Conservation (phyloP, 1,140 invertebrate species). For the Mylabris phalerata region DNA sequence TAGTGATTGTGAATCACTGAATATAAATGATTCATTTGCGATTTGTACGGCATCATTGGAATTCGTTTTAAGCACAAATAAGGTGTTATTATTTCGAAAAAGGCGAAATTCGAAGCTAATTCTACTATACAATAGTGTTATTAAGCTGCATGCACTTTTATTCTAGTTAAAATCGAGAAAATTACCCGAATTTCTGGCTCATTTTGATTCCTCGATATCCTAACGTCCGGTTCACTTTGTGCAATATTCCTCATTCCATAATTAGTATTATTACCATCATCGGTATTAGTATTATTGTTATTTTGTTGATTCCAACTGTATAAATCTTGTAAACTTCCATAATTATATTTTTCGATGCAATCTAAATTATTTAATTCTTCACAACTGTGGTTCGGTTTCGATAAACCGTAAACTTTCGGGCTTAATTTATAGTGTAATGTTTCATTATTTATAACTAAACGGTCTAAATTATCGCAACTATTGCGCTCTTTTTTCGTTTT, state of each 20-base stretch:
- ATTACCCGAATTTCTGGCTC: too few species aligned
- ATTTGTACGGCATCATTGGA: too few species aligned
- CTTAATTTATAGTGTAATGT: conserved; percentile 45
- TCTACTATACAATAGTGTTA: too few species aligned
- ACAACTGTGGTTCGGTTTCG: conserved; percentile 48
- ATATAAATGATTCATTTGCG: too few species aligned
- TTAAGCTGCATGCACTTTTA: too few species aligned
- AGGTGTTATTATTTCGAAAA: too few species aligned
- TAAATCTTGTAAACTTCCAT: conserved; percentile 39
- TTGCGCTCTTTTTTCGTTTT: conserved; percentile 28
- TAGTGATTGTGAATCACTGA: too few species aligned
- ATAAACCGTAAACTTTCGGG: conserved; percentile 51
- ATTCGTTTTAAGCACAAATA: too few species aligned
- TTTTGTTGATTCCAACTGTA: conserved; percentile 21
- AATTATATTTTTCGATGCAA: conserved; percentile 32
- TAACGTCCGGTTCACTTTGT: conserved; percentile 39
- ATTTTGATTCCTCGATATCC: conserved; percentile 22
- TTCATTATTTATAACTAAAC: conserved; percentile 21
- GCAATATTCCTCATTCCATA: conserved; percentile 21
- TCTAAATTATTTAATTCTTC: conserved; percentile 47
- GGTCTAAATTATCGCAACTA: conserved; percentile 35
- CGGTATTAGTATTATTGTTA: too few species aligned
- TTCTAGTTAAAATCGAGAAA: too few species aligned
- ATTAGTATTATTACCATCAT: too few species aligned
- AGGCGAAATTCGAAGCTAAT: too few species aligned